phyloP scores from a whole-genome alignment of 1,140 invertebrate species.

The Harpegnathos saltator region DNA sequence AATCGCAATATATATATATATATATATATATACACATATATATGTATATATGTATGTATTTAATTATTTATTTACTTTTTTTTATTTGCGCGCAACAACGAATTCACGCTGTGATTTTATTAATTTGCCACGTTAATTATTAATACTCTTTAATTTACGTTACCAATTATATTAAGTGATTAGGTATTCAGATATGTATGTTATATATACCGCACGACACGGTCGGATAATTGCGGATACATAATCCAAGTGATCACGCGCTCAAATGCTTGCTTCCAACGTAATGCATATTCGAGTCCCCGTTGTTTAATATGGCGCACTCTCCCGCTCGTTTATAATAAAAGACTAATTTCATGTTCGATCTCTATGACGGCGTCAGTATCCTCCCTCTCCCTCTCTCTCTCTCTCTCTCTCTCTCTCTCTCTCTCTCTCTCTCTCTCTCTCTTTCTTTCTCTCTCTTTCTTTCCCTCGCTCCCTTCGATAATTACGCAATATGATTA shows the following conservation, averaged over 20 bases:
- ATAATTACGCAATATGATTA: slow-evolving; percentile 29
- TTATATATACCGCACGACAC: background rate
- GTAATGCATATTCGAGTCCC: background rate
- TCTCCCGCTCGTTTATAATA: slow-evolving; percentile 13
- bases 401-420: too few relatives aligned
- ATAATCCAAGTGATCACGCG: slow-evolving; percentile 16
- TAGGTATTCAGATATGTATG: background rate
- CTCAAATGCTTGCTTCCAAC: background rate
- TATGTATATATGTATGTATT: too few relatives aligned
- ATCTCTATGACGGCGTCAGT: background rate
- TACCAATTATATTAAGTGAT: slow-evolving; percentile 34
- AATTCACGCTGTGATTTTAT: background rate
- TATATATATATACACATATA: too few relatives aligned
- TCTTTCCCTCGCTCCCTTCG: background rate
- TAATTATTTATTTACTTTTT: too few relatives aligned
- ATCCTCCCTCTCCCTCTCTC: too few relatives aligned
- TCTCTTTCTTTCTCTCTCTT: too few relatives aligned
- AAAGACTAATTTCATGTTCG: slow-evolving; percentile 29
- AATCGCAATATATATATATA: too few relatives aligned
- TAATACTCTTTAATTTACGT: slow-evolving; percentile 17
- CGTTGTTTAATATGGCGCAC: slow-evolving; percentile 32
- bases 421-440: too few relatives aligned
- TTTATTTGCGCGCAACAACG: too few relatives aligned
- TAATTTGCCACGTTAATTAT: background rate
- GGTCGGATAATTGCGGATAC: slow-evolving; percentile 1